Evolutionary conservation across 2,888 invertebrate species (phyloP), one percentile per base, ranked within the genome.

Genomic region (Isoperla grammatica): DNA sequence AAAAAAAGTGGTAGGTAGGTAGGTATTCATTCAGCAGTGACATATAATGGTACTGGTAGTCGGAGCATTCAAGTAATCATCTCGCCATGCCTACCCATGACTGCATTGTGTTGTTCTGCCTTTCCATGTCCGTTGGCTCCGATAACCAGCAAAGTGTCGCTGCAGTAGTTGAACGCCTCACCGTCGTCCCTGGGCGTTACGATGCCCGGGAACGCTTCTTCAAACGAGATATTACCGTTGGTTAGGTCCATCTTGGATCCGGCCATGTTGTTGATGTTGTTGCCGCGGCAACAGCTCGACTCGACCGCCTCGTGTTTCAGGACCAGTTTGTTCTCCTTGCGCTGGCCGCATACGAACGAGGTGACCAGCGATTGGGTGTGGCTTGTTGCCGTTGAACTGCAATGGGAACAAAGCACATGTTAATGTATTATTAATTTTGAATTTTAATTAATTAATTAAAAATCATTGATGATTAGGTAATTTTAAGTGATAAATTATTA

Each of bases 231-330:
- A 64, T 74, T 76, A 54, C 77, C 77, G 66, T 74, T 76, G 50
- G 70, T 70, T 20, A 75, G 70, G 66, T 76, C 77, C 71, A 76
- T 75, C 65, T 76, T 77, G 55, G 69, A 72, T 64, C 73, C 73
- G 63, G 71, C 69, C 60, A 70, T 69, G 64, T 68, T 73, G 64
- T 69, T 72, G 56, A 69, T 66, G 60, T 71, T 69, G 40, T 66
- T 66, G 73, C 77, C 13, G 73, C 74, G 45, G 78, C 72, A 63
- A 77, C 78, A 29, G 78, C 73, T 65, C 59, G 80, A 82, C 64
- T 85, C 84, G 73, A 84, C 82, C 17, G 81, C 74, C 75, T 85
- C 85, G 68, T 84, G 79, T 72, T 85, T 85, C 60, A 84, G 58
- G 17, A 63, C 62, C 35, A 64, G 62, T 49, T 63, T 64, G 57